phyloP scores from a whole-genome alignment of 1,140 invertebrate genomes.

The Bombus consobrinus region DNA sequence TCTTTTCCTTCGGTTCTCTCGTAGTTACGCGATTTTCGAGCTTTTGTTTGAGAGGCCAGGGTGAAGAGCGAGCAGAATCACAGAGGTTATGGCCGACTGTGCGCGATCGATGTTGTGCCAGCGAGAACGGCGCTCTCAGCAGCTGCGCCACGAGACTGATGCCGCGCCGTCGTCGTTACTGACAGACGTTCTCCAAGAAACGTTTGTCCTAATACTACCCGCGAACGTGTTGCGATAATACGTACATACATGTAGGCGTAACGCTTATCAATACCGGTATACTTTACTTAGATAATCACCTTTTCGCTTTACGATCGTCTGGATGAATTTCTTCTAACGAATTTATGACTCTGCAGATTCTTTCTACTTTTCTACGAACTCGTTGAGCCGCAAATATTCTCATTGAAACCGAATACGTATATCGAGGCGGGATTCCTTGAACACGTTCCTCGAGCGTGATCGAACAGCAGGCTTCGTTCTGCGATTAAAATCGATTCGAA shows the following conservation, averaged over 20 bases:
- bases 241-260: background rate
- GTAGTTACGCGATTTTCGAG: background rate
- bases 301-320: too few species aligned
- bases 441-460: slow-evolving; percentile 11
- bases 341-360: background rate
- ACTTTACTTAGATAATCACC: background rate
- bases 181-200: slow-evolving; percentile 30
- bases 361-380: background rate
- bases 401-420: background rate
- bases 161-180: slow-evolving; percentile 46
- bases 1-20: background rate
- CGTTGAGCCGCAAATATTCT: background rate
- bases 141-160: slow-evolving; percentile 56
- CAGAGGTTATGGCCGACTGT: slow-evolving; percentile 64
- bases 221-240: background rate
- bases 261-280: background rate
- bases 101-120: slow-evolving; percentile 65
- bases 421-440: background rate
- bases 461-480: background rate
- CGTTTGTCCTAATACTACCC: slow-evolving; percentile 19
- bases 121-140: slow-evolving; percentile 55
- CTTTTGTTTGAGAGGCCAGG: background rate
- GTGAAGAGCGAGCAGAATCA: slow-evolving; percentile 2
- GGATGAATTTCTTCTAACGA: background rate
- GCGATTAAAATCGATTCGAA: background rate